A percentile compares a stretch with the other conserved stretches of the same genome.
phyloP scores from a whole-genome alignment of 53 echinoderm and acorn worm genomes.

The Crossaster papposus region DNA sequence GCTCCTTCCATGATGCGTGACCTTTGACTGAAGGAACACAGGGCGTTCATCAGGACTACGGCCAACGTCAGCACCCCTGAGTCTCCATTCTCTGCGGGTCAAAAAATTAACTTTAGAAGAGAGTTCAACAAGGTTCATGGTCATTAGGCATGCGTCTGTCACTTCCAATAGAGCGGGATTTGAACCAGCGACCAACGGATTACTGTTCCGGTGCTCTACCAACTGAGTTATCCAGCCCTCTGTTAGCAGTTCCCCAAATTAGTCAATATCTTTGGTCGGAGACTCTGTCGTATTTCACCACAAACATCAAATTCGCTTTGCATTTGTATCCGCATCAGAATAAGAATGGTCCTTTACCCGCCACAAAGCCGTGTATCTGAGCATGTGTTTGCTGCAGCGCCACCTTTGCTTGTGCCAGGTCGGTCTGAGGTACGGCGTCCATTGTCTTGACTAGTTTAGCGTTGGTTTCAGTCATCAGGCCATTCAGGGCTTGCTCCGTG shows the following conservation, averaged over 20 bases:
- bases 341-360: conserved; percentile 43
- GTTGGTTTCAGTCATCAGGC: conserved; percentile 65
- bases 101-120: neutral
- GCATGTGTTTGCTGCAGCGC: conserved; percentile 46
- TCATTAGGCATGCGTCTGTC: too few species aligned
- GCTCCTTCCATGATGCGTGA: conserved; percentile 80
- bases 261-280: too few species aligned
- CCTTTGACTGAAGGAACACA: conserved; percentile 67
- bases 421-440: conserved; percentile 58
- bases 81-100: conserved; percentile 63
- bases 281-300: too few species aligned
- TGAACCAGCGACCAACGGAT: too few species aligned
- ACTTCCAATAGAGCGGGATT: too few species aligned
- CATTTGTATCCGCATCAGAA: too few species aligned
- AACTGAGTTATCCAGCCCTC: too few species aligned
- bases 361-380: conserved; percentile 63
- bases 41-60: conserved; percentile 71
- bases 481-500: conserved; percentile 71
- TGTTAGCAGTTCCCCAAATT: too few species aligned
- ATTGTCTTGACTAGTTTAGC: conserved; percentile 58
- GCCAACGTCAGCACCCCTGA: conserved; percentile 50
- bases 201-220: too few species aligned
- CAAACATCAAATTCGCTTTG: too few species aligned
- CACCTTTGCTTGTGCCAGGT: conserved; percentile 47
- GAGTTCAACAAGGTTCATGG: too few species aligned